phyloP scores from a whole-genome alignment of 2,797 vertebrate species.

The Crocidura indochinensis region DNA sequence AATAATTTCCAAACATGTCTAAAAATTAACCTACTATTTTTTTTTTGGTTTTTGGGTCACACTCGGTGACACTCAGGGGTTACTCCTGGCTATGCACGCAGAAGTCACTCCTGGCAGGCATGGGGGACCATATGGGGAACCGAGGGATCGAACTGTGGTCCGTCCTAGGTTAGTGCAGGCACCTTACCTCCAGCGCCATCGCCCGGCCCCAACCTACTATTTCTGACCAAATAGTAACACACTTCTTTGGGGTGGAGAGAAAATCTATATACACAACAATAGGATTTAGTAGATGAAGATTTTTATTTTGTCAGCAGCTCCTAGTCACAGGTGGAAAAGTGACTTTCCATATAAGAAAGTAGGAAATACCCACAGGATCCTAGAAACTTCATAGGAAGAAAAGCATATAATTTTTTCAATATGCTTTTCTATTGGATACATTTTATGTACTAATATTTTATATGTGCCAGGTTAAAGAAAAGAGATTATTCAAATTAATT shows the following conservation, averaged over 20 bases:
- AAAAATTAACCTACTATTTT: not conserved
- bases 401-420: not conserved
- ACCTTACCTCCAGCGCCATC: no score
- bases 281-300: conserved; percentile 8
- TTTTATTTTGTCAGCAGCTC: not conserved
- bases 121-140: no score
- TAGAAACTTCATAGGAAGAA: conserved; percentile 32
- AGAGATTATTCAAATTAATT: conserved; percentile 32
- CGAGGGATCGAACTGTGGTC: no score
- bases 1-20: not conserved
- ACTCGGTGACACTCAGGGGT: no score
- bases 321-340: not conserved
- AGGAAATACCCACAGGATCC: not conserved
- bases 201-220: no score
- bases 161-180: no score
- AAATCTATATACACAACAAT: not conserved
- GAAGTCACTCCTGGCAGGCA: no score
- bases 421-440: not conserved
- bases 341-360: not conserved
- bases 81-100: no score
- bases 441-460: conserved; percentile 22
- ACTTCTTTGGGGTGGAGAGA: not conserved
- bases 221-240: not conserved
- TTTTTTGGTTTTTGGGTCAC: no score
- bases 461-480: conserved; percentile 16